Percentiles rank a stretch among this genome's conserved stretches.
Evolutionary conservation across 2,113 vertebrate species (phyloP).

Genomic region (Chionodraco myersi): DNA sequence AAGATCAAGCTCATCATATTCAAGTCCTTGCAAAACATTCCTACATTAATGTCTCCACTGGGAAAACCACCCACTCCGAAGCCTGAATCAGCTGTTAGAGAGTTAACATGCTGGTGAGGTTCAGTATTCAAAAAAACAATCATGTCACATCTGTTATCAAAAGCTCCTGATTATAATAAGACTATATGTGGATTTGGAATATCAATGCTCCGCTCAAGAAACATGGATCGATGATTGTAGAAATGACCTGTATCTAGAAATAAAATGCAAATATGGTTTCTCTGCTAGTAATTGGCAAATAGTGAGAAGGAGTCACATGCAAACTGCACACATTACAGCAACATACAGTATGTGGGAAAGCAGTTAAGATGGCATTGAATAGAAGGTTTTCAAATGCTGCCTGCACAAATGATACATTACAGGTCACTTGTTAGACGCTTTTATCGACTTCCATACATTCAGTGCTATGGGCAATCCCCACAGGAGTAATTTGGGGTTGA

Average conservation of each 20-base stretch:
- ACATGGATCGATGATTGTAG: neutral
- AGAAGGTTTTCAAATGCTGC: slow-evolving; percentile 6
- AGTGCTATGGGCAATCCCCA: no score
- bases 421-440: no score
- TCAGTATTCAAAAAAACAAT: slow-evolving; percentile 17
- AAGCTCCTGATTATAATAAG: neutral
- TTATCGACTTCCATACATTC: no score
- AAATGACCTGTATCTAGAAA: neutral
- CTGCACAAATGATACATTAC: slow-evolving; percentile 16
- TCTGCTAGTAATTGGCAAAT: neutral
- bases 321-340: slow-evolving; percentile 25
- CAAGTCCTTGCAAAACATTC: neutral
- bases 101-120: neutral
- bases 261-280: neutral
- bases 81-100: neutral
- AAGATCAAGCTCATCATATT: neutral
- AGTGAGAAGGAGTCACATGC: neutral
- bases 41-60: slow-evolving; percentile 5
- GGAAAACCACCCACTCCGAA: neutral
- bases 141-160: slow-evolving; percentile 17
- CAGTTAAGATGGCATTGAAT: slow-evolving; percentile 25
- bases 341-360: slow-evolving; percentile 8
- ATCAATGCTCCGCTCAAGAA: neutral
- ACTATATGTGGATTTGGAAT: slow-evolving; percentile 10
- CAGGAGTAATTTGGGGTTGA: neutral